These are phyloP conservation scores for Columba janthina DNA, from an alignment of 2,113 vertebrate genomes.

Conservation along the genomic window DNA sequence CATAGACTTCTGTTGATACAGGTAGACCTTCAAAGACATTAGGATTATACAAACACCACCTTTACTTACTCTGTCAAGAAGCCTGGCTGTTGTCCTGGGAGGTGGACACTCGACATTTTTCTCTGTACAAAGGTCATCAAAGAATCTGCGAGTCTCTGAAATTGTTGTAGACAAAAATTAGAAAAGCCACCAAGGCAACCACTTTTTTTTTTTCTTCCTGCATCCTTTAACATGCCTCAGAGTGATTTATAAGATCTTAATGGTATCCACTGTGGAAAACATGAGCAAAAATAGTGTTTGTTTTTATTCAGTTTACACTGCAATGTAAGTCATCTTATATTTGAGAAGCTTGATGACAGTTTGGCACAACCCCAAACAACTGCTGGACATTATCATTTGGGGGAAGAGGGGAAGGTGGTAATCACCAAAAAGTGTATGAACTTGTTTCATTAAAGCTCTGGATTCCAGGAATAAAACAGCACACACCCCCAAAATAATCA, in stretches of 20 bases:
- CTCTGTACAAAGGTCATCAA: constrained; percentile 87
- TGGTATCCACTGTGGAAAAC: not conserved
- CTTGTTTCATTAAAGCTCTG: not conserved
- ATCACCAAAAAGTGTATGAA: not conserved
- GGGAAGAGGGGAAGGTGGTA: too few relatives aligned
- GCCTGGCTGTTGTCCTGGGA: constrained; percentile 93
- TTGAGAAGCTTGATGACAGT: not conserved
- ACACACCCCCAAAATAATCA: not conserved
- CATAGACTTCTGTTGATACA: not conserved
- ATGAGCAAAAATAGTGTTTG: not conserved
- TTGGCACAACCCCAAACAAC: not conserved
- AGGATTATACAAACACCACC: not conserved
- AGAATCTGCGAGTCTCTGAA: constrained; percentile 90
- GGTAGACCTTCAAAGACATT: not conserved
- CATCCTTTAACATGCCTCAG: fast-evolving
- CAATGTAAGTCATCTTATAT: not conserved
- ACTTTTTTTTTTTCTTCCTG: not conserved
- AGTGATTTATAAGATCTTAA: not conserved
- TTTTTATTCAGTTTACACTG: not conserved
- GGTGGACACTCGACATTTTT: constrained; percentile 90
- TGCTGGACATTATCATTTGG: not conserved
- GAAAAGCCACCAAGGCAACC: not conserved
- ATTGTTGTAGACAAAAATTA: not conserved
- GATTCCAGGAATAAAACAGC: not conserved
- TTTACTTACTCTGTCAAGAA: constrained; percentile 91